Base-by-base conservation (phyloP, 2,113 vertebrate species). In the Osmerus eperlanus region DNA sequence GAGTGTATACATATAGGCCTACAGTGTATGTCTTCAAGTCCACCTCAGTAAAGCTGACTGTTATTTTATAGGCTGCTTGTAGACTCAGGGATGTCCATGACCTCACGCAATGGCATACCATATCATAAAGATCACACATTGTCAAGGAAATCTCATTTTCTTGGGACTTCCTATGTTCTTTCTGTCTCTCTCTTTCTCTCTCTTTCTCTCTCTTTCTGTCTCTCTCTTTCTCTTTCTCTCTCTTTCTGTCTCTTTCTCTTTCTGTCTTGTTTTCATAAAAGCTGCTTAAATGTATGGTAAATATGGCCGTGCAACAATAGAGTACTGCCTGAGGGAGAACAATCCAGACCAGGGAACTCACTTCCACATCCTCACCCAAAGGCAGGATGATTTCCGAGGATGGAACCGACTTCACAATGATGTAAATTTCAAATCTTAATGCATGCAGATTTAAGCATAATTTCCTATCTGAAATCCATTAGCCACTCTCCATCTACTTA, bases 401-500 rank as follows among this genome's bases (percentile, higher is more conserved):
- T 54, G 66, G 75, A 74, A 72, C 63, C 59, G 69, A 28, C 58
- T 69, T 62, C 69, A 73, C 70, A 70, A 73, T 68, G 70, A 47
- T 67, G 74, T 78, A 81, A 84, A 88, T 64, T 65, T 72, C 41
- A 68, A 74, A 74, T 86, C 79, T 70, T 72, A 86, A 86, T 85
- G 78, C 77, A 85, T 80, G 74, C 51, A 60, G 77, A 82, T 74
- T 82, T 70, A 72, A 81, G 77, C 75, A 78, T 69, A 68, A 85
- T 81, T 85, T 83, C 54, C 67, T 73, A 79, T 79, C 78, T 81
- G 70, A 79, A 77, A 81, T 81, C 76, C 80, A 83, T 85, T 81
- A 81, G 72, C 72, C 53, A 6, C 23, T 8, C 12, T 76, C 72
- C 74, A 47, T 75, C 64, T 72, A 68, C 78, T 82, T 77, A 81